Base-by-base conservation (phyloP, 1,140 invertebrate genomes). In the Phthorimaea operculella region DNA sequence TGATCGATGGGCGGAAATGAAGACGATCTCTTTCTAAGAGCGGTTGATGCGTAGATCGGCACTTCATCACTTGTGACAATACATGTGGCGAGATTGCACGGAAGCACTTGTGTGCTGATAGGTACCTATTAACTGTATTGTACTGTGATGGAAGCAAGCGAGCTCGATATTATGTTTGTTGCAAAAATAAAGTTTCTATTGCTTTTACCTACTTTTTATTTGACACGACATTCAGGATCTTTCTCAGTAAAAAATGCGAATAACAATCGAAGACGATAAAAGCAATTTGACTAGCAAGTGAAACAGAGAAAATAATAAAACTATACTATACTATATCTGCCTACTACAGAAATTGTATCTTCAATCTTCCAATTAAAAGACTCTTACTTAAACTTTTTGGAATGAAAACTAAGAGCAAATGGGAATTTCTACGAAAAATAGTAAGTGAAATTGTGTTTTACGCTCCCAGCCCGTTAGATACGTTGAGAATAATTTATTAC, bases 1-100 rank as follows among this genome's bases (percentile, higher is more conserved):
- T 83, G 79, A 83, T 83, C 73, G 79, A 83, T 80, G 77, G 66
- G 64, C 77, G 76, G 79, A 83, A 83, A 83, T 83, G 74, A 76
- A 83, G 69, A 70, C 68, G 74, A 78, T 79, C 70, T 80, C 78
- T 78, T 79, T 76, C 68, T 74, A 63, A 78, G 74, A 75, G 70
- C 67, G 68, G 68, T 60, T 64, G 64, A 74, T 74, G 65, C 60
- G 64, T 60, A 15, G 44, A 47, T 47, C 44, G 16, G 44, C 44
- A 47, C 44, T 47, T 47, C 44, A 47, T 47, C 44, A 47, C 44
- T 47, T 47, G 44, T 47, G 44, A 16, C 16, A 15, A 14, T 15
- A 47, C 44, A 47, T 16, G 16, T 4, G 44, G 44, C 44, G 9
- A 14, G 44, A 47, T 47, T 47, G 44, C 44, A 9, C 14, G 39